Conservation (phyloP, 2,113 vertebrate genomes). For the Taxidea taxus region DNA sequence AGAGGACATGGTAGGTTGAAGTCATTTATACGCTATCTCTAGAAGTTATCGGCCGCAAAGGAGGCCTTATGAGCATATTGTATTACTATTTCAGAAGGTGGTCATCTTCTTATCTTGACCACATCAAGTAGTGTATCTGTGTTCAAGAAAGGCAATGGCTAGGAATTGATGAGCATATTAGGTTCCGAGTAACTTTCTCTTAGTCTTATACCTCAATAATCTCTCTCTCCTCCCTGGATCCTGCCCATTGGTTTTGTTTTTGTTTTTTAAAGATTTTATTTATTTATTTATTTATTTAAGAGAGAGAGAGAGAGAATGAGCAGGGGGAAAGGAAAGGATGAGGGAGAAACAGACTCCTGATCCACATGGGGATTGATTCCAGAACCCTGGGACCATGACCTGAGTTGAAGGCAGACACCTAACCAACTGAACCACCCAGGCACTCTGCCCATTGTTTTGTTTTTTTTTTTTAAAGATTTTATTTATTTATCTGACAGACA, state of each 20-base stretch:
- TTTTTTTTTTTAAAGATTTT: no score
- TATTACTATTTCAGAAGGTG: neutral
- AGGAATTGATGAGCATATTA: neutral
- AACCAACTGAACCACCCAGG: no score
- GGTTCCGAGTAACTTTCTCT: neutral
- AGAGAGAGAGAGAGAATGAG: neutral
- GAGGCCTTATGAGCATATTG: neutral
- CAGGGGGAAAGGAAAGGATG: neutral
- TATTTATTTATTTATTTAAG: neutral
- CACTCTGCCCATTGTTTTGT: neutral
- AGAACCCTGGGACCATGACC: no score
- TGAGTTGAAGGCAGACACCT: no score
- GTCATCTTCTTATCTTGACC: neutral
- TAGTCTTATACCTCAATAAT: neutral
- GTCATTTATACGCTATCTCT: neutral
- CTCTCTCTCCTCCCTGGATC: neutral
- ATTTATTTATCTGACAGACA: no score
- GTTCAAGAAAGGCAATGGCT: neutral
- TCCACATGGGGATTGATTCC: no score
- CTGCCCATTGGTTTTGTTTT: neutral
- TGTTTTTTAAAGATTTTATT: neutral
- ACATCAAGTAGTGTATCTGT: neutral
- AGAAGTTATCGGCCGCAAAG: neutral
- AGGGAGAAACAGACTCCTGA: no score
- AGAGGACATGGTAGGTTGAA: neutral